phyloP scores from a whole-genome alignment of 2,888 invertebrate genomes.

The Stenurella melanura region DNA sequence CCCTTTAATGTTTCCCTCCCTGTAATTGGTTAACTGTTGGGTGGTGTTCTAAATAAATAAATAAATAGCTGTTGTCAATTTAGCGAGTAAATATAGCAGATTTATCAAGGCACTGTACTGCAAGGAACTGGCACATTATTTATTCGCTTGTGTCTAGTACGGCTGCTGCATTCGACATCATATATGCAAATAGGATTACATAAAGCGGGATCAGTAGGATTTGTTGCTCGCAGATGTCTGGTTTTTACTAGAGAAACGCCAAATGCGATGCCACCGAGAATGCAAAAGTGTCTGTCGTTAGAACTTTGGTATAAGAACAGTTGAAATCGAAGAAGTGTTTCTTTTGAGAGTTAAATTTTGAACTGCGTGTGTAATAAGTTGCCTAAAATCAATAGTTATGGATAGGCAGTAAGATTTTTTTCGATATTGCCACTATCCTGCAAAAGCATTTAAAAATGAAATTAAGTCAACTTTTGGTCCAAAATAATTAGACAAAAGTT shows the following conservation, averaged over 20 bases:
- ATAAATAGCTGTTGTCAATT: too few species aligned
- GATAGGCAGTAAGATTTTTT: too few species aligned
- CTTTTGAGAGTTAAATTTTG: too few species aligned
- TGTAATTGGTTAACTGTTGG: too few species aligned
- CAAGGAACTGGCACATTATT: constrained; percentile 8
- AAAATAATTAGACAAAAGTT: too few species aligned
- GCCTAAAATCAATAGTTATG: too few species aligned
- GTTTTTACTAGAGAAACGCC: constrained; percentile 1
- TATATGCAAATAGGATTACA: constrained; percentile 29
- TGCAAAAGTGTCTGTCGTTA: background rate
- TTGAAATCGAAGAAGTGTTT: background rate
- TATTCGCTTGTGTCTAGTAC: constrained; percentile 26
- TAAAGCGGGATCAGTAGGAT: constrained; percentile 27
- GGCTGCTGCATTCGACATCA: constrained; percentile 28
- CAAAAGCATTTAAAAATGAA: too few species aligned
- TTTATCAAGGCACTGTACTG: background rate
- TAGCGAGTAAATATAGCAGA: background rate
- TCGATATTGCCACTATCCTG: too few species aligned
- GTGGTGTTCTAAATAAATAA: too few species aligned
- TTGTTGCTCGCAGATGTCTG: constrained; percentile 25
- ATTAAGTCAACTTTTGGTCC: too few species aligned
- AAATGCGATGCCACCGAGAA: background rate
- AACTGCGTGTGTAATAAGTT: too few species aligned
- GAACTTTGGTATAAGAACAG: background rate
- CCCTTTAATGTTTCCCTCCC: too few species aligned